Base-by-base conservation (phyloP, 2,797 vertebrate species). In the Pangasius larnaudii region DNA sequence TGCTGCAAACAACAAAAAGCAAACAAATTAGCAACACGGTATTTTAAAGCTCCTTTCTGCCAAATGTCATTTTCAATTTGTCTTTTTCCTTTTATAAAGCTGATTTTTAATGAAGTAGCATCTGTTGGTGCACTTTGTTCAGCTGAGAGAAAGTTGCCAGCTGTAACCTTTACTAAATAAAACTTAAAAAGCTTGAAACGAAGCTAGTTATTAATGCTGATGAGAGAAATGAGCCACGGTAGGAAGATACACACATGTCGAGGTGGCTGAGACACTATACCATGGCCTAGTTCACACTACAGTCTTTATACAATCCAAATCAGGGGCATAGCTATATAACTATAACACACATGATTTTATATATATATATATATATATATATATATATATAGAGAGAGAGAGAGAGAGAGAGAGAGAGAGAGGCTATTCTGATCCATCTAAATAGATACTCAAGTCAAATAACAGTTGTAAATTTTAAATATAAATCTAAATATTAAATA, bases 1-100 rank as follows among this genome's bases (percentile, higher is more conserved):
- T 67, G 42, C 59, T 49, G 80, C 36, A 49, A 49, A 49, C 80
- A 83, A 19, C 24, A 30, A 81, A 56, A 79, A 56, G 77, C 30
- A 42, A 81, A 61, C 56, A 82, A 63, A 82, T 42, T 42, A 63
- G 36, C 19, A 61, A 18, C 27, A 27, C 10, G 7, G 5, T 13
- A 16, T 81, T 81, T 81, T 61, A 56, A 19, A 9, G 19, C 14
- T 39, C 5, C 22, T 82, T 82, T 63, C 58, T 63, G 24, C 36
- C 14, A 46, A 61, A 82, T 46, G 22, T 63, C 58, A 18, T 61
- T 58, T 80, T 11, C 16, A 79, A 33, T 75, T 53, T 30, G 49
- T 78, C 30, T 22, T 82, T 46, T 61, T 18, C 36, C 36, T 61
- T n/a, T 82, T 63, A 27, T 27, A 61, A 16, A 42, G 5, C 58